A percentile compares a stretch with the other conserved stretches of the same genome.
These are phyloP conservation scores for Rhinolophus sinicus DNA, from an alignment of 2,113 vertebrate genomes.

Conservation along the genomic window DNA sequence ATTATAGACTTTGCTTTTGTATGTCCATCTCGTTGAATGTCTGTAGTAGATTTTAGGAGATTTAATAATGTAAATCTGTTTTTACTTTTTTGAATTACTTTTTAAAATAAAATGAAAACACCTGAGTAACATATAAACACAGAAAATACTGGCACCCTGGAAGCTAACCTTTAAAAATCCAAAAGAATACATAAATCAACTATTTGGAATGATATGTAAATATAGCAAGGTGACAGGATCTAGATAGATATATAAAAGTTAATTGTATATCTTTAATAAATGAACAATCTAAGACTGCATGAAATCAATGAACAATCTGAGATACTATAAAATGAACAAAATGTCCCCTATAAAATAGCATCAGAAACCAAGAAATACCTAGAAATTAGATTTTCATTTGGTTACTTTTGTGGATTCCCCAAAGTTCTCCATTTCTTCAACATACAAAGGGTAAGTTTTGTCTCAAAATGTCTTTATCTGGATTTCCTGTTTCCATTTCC, in stretches of 20 bases:
- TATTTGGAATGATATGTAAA: background rate
- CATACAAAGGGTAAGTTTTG: background rate
- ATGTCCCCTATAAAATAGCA: background rate
- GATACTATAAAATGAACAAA: background rate
- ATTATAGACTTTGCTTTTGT: background rate
- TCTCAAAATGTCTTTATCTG: background rate
- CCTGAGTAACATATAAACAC: background rate
- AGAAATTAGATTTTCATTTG: background rate
- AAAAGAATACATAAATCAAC: background rate
- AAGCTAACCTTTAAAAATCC: background rate
- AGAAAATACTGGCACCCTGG: background rate
- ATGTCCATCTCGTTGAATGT: background rate
- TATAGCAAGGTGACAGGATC: background rate
- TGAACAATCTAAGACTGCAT: background rate
- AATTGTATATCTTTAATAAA: background rate
- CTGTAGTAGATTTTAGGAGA: background rate
- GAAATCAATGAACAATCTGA: background rate
- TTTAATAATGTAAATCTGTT: background rate
- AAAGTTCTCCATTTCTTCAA: background rate
- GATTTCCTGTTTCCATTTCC: background rate
- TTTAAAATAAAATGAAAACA: background rate
- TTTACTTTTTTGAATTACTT: background rate
- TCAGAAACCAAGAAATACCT: background rate
- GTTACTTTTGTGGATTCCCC: background rate
- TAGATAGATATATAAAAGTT: background rate